Conservation (phyloP, 1,140 invertebrate genomes). For the Drosophila tristis region DNA sequence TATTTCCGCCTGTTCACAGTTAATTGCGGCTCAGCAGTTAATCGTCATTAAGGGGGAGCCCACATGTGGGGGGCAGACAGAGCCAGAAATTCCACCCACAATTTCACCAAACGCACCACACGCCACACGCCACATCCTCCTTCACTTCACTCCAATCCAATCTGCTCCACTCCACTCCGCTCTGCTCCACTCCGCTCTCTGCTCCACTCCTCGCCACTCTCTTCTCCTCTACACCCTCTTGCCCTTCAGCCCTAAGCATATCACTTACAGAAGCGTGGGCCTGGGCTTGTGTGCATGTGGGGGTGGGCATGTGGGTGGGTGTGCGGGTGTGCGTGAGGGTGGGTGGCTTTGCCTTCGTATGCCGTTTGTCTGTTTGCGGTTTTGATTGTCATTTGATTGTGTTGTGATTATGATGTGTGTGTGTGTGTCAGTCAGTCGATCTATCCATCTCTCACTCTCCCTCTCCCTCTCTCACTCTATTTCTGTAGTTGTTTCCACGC, state of each 20-base stretch:
- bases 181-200: no score
- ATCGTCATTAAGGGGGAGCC: constrained; percentile 66
- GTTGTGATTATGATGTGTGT: constrained; percentile 74
- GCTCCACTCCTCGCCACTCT: background rate
- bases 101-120: background rate
- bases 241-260: constrained; percentile 35
- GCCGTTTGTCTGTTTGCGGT: constrained; percentile 80
- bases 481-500: constrained; percentile 15
- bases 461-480: no score
- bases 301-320: background rate
- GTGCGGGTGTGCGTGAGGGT: no score
- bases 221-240: background rate
- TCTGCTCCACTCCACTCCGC: no score
- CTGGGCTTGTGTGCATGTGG: no score
- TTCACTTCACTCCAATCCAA: no score
- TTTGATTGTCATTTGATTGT: constrained; percentile 82
- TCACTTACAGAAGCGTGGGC: constrained; percentile 54
- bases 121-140: constrained; percentile 6
- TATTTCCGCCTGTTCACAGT: constrained; percentile 80
- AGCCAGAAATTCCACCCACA: background rate
- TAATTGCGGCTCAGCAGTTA: constrained; percentile 80
- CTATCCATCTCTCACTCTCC: background rate
- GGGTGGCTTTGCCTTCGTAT: constrained; percentile 48
- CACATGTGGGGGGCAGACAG: constrained; percentile 40
- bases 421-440: constrained; percentile 24